phyloP scores from a whole-genome alignment of 1,140 invertebrate species.

The Marisa cornuarietis region DNA sequence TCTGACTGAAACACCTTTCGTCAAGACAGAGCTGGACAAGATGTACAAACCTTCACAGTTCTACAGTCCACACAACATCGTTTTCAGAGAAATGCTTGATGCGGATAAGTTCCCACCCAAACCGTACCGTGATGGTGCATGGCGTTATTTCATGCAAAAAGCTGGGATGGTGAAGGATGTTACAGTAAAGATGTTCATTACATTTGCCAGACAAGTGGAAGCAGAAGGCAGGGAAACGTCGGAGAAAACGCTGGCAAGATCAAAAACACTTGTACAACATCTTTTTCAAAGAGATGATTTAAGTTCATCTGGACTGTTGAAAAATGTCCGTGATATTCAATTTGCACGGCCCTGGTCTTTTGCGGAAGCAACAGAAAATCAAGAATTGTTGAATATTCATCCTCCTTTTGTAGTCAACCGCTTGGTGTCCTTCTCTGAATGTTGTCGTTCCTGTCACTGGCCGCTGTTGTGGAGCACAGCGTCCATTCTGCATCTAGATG shows the following conservation, averaged over 20 bases:
- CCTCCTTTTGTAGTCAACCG: background rate
- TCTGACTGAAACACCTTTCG: background rate
- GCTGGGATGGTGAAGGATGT: conserved; percentile 7
- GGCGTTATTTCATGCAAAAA: background rate
- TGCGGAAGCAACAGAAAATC: background rate
- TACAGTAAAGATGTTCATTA: background rate
- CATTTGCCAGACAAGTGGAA: background rate
- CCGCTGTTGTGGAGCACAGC: conserved; percentile 36
- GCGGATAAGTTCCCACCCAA: conserved; percentile 1
- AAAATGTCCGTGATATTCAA: conserved; percentile 22
- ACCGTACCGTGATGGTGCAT: background rate
- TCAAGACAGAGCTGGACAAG: background rate
- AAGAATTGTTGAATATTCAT: background rate
- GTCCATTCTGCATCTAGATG: conserved; percentile 20
- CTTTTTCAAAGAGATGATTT: background rate
- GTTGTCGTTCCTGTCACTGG: background rate
- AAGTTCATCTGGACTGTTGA: conserved; percentile 6
- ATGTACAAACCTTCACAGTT: conserved; percentile 1
- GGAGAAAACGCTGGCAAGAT: background rate
- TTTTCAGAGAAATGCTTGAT: conserved; percentile 2
- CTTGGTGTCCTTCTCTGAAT: conserved; percentile 29
- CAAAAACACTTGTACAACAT: background rate
- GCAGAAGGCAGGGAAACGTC: background rate
- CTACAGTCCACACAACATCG: conserved; percentile 7
- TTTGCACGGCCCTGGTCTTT: conserved; percentile 29